Evolutionary conservation across 2,113 vertebrate genomes (phyloP).

Genomic region (Heteronetta atricapilla): DNA sequence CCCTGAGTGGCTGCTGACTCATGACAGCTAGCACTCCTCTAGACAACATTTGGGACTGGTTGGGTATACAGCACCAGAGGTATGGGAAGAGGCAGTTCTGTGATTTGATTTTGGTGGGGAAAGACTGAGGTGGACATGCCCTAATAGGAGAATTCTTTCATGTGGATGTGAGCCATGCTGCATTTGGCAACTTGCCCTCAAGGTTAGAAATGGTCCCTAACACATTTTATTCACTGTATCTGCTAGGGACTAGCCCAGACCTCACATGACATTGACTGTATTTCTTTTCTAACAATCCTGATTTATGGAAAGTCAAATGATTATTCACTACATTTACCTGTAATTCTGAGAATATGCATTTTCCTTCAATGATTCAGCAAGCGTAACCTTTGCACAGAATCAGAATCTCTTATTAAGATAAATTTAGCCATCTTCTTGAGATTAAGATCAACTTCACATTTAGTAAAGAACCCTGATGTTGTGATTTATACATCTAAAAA

Average conservation of each 20-base stretch:
- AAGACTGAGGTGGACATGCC: background rate
- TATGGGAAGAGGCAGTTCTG: background rate
- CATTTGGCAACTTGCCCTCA: background rate
- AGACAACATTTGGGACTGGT: background rate
- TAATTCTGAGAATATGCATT: background rate
- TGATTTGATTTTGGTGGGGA: background rate
- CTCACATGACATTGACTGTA: accelerated
- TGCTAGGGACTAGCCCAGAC: background rate
- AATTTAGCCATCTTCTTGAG: constrained; percentile 34
- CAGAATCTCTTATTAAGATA: constrained; percentile 20
- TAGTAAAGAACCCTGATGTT: constrained; percentile 43
- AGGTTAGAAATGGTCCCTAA: background rate
- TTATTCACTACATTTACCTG: background rate
- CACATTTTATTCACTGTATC: background rate
- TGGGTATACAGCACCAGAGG: background rate
- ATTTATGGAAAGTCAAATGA: background rate
- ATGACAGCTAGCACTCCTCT: background rate
- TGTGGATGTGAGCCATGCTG: accelerated
- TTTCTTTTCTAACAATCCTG: background rate
- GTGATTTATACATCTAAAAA: constrained; percentile 75
- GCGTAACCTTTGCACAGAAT: background rate
- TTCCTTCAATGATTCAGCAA: background rate
- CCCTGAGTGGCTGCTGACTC: background rate
- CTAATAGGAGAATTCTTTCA: background rate
- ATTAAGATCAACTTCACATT: constrained; percentile 58